These are phyloP conservation scores for Australoheros facetus DNA, from an alignment of 2,797 vertebrate genomes.

Conservation along the genomic window DNA sequence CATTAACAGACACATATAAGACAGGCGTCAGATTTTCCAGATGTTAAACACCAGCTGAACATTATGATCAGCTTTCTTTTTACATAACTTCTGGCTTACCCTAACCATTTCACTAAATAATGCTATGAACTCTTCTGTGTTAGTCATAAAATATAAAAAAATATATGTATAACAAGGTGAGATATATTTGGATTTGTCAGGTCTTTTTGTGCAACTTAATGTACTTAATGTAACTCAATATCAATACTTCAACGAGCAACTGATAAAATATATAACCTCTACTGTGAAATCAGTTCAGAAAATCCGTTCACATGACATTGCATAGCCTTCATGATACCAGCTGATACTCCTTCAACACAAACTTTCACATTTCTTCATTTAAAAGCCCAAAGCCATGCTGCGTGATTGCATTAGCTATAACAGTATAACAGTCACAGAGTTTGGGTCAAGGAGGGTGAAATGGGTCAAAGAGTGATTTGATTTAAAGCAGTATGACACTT, in stretches of 20 bases:
- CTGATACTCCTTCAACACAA: slow-evolving; percentile 18
- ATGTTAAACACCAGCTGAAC: slow-evolving; percentile 22
- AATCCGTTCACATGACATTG: slow-evolving; percentile 24
- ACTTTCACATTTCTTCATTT: slow-evolving; percentile 46
- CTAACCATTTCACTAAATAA: slow-evolving; percentile 29
- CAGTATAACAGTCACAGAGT: slow-evolving; percentile 23
- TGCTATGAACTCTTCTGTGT: slow-evolving; percentile 39
- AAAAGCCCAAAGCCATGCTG: slow-evolving; percentile 12
- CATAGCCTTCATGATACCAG: slow-evolving; percentile 28
- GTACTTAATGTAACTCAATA: slow-evolving; percentile 28
- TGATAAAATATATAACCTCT: slow-evolving; percentile 44
- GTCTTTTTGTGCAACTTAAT: slow-evolving; percentile 25
- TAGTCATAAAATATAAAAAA: slow-evolving; percentile 60
- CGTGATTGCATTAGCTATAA: slow-evolving; percentile 49
- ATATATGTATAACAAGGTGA: slow-evolving; percentile 45
- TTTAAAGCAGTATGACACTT: slow-evolving; percentile 1
- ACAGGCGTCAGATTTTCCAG: slow-evolving; percentile 14
- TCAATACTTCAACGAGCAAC: slow-evolving; percentile 25
- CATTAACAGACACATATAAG: slow-evolving; percentile 22
- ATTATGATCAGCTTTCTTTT: neutral
- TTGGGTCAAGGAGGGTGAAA: slow-evolving; percentile 18
- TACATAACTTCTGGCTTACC: slow-evolving; percentile 15
- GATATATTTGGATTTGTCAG: slow-evolving; percentile 56
- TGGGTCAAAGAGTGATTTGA: neutral
- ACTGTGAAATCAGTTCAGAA: neutral